These are phyloP conservation scores for Dorcus parallelipipedus DNA, from an alignment of 2,888 invertebrate genomes.

Conservation along the genomic window DNA sequence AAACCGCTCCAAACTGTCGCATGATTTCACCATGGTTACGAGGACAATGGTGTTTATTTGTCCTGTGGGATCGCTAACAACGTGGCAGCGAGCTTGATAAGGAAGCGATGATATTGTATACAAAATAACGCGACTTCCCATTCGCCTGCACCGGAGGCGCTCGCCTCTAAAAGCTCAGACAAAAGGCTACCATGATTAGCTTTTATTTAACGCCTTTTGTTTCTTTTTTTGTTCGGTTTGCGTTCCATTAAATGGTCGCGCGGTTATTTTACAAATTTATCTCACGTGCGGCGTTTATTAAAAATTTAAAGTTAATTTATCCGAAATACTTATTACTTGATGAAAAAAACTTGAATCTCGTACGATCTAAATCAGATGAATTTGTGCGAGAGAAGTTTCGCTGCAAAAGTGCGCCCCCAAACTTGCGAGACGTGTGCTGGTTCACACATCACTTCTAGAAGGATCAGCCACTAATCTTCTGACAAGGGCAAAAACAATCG, in stretches of 20 bases:
- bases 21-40: slow-evolving; percentile 52
- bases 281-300: no score
- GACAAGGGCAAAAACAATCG: slow-evolving; percentile 50
- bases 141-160: slow-evolving; percentile 7
- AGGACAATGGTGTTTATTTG: slow-evolving; percentile 53
- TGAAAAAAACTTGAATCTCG: no score
- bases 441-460: slow-evolving; percentile 48
- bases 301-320: no score
- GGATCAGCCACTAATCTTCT: slow-evolving; percentile 48
- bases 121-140: slow-evolving; percentile 38
- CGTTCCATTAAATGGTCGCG: neutral
- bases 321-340: no score
- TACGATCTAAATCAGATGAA: no score
- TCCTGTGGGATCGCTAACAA: slow-evolving; percentile 53
- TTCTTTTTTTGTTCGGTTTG: slow-evolving; percentile 8
- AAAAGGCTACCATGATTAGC: slow-evolving; percentile 27
- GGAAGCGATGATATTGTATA: slow-evolving; percentile 51
- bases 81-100: slow-evolving; percentile 50
- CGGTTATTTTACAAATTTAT: no score
- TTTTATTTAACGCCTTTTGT: slow-evolving; percentile 27
- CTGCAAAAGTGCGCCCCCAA: neutral
- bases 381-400: no score
- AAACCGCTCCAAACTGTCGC: slow-evolving; percentile 45
- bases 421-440: slow-evolving; percentile 37
- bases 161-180: slow-evolving; percentile 25